Conservation (phyloP, 1,140 invertebrate genomes). For the Sweltsa coloradensis region DNA sequence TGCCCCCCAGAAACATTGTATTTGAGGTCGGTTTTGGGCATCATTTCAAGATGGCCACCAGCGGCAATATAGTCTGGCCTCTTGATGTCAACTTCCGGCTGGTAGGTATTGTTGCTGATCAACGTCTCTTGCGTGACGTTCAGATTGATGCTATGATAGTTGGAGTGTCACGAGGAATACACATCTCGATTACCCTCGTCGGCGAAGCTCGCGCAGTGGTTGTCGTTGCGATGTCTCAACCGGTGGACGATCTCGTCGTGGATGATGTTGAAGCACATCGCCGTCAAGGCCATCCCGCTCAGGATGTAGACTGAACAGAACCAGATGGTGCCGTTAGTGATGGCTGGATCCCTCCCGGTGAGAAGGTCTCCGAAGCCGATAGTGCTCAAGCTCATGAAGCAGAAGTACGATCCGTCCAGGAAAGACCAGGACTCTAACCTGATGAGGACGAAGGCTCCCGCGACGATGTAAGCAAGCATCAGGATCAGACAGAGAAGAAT, state of each 20-base stretch:
- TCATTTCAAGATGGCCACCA: conserved; percentile 10
- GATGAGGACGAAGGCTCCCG: conserved; percentile 78
- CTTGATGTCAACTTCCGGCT: conserved; percentile 24
- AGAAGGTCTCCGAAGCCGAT: conserved; percentile 86
- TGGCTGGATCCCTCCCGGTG: conserved; percentile 51
- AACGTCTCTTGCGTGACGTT: conserved; percentile 52
- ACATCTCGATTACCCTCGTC: too few species aligned
- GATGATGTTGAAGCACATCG: conserved; percentile 95
- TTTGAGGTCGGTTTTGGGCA: conserved; percentile 29
- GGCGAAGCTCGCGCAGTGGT: conserved; percentile 32
- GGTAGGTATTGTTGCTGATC: conserved; percentile 39
- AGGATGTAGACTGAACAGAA: conserved; percentile 93
- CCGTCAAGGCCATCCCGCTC: conserved; percentile 89
- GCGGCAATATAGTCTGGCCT: conserved; percentile 20
- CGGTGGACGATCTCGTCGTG: conserved; percentile 84
- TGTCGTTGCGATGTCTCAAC: conserved; percentile 54
- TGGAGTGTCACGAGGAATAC: too few species aligned
- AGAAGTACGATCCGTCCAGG: conserved; percentile 86
- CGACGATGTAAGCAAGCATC: conserved; percentile 72
- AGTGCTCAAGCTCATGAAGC: conserved; percentile 86
- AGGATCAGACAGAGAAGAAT: conserved; percentile 61
- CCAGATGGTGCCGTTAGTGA: conserved; percentile 55
- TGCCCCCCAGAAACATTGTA: conserved; percentile 25
- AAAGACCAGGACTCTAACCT: conserved; percentile 74
- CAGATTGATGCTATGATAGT: conserved; percentile 24